phyloP scores from a whole-genome alignment of 2,888 invertebrate genomes.

The Falcaria lacertinaria region DNA sequence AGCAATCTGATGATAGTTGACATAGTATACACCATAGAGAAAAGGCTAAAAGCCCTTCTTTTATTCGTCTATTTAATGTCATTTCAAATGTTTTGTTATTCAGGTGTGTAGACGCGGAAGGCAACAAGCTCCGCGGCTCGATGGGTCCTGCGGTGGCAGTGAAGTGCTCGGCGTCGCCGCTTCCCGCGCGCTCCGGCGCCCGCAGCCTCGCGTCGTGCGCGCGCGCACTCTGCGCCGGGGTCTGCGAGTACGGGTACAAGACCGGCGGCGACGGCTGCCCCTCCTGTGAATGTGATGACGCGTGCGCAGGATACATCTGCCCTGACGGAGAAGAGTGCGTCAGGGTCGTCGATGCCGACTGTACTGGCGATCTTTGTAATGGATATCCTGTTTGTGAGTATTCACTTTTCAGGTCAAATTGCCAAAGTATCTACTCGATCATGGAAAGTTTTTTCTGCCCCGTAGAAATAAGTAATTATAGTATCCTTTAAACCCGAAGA shows the following conservation, averaged over 20 bases:
- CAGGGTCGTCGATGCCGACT: conserved; percentile 84
- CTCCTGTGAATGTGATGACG: conserved; percentile 92
- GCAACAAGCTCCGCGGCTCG: conserved; percentile 87
- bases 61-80: too few relatives aligned
- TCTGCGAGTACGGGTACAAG: conserved; percentile 92
- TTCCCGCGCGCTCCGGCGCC: conserved; percentile 58
- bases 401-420: neutral
- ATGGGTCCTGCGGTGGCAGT: conserved; percentile 88
- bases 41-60: too few relatives aligned
- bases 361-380: conserved; percentile 82
- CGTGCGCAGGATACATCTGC: conserved; percentile 88
- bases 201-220: conserved; percentile 82
- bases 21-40: too few relatives aligned
- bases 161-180: conserved; percentile 75
- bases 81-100: neutral
- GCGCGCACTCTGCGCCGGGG: conserved; percentile 87
- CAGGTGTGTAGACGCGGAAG: conserved; percentile 87
- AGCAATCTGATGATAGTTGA: too few relatives aligned
- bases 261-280: conserved; percentile 84
- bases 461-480: too few relatives aligned
- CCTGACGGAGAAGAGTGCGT: conserved; percentile 86
- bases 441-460: too few relatives aligned
- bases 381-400: conserved; percentile 88
- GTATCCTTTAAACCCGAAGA: too few relatives aligned
- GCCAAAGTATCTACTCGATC: too few relatives aligned